These are phyloP conservation scores for Muntiacus muntjak DNA, from an alignment of 2,113 vertebrate genomes.

Conservation along the genomic window DNA sequence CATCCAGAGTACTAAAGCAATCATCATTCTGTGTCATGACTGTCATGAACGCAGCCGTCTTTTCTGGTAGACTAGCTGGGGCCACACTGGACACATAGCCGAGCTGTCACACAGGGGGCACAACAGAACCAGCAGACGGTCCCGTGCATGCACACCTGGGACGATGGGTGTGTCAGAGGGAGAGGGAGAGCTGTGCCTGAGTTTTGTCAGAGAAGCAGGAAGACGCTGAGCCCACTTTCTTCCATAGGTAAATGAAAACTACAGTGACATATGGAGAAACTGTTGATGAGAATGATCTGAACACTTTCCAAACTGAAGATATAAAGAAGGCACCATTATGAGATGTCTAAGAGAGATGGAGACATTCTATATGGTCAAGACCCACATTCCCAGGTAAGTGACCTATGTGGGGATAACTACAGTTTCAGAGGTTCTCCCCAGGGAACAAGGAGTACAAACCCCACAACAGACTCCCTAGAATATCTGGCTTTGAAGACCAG, in stretches of 20 bases:
- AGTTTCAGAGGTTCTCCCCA: background rate
- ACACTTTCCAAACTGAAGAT: background rate
- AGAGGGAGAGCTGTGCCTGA: background rate
- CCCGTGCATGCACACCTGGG: background rate
- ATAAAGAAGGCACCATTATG: background rate
- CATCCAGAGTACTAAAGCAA: constrained; percentile 39
- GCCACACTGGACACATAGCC: background rate
- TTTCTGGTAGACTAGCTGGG: background rate
- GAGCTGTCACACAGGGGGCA: rapidly evolving
- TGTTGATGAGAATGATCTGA: background rate
- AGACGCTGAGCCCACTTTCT: background rate
- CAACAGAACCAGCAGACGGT: background rate
- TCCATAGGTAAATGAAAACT: background rate
- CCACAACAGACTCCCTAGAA: background rate
- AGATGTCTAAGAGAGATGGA: background rate
- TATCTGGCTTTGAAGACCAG: background rate
- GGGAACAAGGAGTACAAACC: background rate
- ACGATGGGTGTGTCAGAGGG: too few relatives aligned
- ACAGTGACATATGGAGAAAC: background rate
- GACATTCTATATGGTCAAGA: background rate
- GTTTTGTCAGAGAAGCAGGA: background rate
- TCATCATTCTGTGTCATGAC: constrained; percentile 43
- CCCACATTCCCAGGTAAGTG: background rate
- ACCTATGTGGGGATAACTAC: background rate
- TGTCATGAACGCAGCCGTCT: background rate